Percentiles rank a stretch among this genome's conserved stretches.
These are phyloP conservation scores for Arizona elegans DNA, from an alignment of 2,113 vertebrate species.

Conservation along the genomic window DNA sequence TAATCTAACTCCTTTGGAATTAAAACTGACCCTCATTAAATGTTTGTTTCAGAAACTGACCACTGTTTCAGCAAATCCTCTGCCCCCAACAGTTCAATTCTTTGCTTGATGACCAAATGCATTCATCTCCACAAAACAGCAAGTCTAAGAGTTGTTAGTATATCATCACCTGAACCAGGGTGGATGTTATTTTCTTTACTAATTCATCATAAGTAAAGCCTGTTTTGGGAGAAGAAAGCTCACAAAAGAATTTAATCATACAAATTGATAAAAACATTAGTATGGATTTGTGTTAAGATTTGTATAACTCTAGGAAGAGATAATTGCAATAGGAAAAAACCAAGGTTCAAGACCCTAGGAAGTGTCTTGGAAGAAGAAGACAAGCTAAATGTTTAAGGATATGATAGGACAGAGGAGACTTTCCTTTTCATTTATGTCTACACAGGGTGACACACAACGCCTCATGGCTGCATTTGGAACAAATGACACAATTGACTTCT, in stretches of 20 bases:
- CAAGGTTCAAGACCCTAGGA: not conserved
- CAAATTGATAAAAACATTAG: not conserved
- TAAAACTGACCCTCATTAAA: not conserved
- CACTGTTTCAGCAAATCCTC: not conserved
- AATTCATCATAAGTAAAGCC: not conserved
- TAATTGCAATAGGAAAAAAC: too few species aligned
- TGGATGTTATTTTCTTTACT: not conserved
- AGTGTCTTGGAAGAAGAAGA: not conserved
- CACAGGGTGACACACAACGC: constrained; percentile 54
- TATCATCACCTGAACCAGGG: not conserved
- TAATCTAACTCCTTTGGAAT: not conserved
- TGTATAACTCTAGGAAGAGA: not conserved
- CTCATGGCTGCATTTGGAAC: constrained; percentile 50
- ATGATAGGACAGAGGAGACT: not conserved
- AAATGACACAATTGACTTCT: constrained; percentile 45
- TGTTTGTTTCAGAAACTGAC: not conserved
- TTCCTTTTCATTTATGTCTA: not conserved
- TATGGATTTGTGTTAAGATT: not conserved
- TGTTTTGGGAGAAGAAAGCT: not conserved
- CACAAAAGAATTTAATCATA: not conserved
- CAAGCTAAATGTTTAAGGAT: not conserved
- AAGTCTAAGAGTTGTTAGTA: not conserved
- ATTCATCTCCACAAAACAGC: not conserved
- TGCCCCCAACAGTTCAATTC: not conserved
- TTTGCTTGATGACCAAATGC: not conserved